These are phyloP conservation scores for Myodes glareolus DNA, from an alignment of 2,113 vertebrate species.

Conservation along the genomic window DNA sequence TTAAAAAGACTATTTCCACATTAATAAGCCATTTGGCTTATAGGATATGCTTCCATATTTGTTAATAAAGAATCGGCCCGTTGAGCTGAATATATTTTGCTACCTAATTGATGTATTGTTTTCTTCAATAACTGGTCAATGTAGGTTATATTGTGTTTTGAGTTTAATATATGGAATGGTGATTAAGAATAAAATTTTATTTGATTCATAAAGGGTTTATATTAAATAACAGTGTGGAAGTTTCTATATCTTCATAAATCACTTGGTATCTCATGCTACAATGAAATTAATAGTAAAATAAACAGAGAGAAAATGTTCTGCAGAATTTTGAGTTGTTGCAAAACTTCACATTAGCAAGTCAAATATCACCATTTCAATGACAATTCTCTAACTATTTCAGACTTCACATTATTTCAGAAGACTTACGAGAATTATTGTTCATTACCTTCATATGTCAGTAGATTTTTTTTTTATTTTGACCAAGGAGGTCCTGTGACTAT, in stretches of 20 bases:
- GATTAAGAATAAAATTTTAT: neutral
- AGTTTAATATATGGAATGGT: neutral
- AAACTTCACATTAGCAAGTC: neutral
- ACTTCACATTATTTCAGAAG: neutral
- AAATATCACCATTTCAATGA: too few relatives aligned
- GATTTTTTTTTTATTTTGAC: neutral
- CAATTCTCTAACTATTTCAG: neutral
- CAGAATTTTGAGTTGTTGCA: neutral
- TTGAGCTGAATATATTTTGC: neutral
- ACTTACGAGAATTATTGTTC: neutral
- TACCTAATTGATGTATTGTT: neutral
- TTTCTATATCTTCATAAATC: neutral
- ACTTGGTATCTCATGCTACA: neutral
- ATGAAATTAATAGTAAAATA: neutral
- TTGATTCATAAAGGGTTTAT: neutral
- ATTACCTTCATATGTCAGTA: neutral
- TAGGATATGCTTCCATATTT: neutral
- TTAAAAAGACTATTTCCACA: neutral
- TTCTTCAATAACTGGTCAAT: neutral
- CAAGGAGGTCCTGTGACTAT: neutral
- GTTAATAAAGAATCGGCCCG: neutral
- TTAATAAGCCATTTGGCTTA: neutral
- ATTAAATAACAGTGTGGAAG: neutral
- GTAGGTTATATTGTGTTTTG: neutral
- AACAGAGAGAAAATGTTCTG: neutral